Conservation (phyloP, 2,797 vertebrate species). For the Pipistrellus pygmaeus region DNA sequence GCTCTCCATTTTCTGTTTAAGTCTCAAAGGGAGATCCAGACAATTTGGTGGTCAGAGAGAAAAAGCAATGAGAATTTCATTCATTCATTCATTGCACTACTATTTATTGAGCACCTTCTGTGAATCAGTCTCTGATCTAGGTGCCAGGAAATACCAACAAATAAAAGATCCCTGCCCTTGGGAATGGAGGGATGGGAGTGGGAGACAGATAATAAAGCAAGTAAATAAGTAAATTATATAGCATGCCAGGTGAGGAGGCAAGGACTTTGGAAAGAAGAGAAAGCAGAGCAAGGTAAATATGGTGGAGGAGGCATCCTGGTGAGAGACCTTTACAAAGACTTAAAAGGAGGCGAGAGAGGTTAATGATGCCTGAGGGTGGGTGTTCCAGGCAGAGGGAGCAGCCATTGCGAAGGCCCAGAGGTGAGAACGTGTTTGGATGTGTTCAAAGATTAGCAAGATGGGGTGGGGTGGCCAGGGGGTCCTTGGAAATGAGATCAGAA, state of each 20-base stretch:
- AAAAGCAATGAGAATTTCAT: slow-evolving; percentile 21
- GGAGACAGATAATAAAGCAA: neutral
- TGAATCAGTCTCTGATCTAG: neutral
- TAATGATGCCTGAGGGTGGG: neutral
- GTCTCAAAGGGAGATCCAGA: neutral
- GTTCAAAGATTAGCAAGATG: neutral
- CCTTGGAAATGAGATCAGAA: slow-evolving; percentile 6
- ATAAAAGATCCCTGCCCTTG: neutral
- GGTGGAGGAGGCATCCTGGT: neutral
- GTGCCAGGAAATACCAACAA: neutral
- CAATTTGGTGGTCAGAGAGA: neutral
- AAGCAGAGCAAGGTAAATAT: neutral
- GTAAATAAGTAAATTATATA: neutral
- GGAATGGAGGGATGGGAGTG: neutral
- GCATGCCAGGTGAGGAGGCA: neutral
- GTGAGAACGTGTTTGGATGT: neutral
- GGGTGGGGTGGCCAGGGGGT: neutral
- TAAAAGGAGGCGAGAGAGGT: neutral
- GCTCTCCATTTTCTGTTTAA: slow-evolving; percentile 57
- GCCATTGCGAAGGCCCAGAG: neutral
- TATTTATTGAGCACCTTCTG: neutral
- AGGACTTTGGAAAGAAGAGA: slow-evolving; percentile 24
- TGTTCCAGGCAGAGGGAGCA: neutral
- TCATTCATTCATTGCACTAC: neutral
- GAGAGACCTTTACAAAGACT: slow-evolving; percentile 7